A percentile compares a stretch with the other conserved stretches of the same genome.
phyloP scores from a whole-genome alignment of 1,140 invertebrate species.

The Lepidurus apus region DNA sequence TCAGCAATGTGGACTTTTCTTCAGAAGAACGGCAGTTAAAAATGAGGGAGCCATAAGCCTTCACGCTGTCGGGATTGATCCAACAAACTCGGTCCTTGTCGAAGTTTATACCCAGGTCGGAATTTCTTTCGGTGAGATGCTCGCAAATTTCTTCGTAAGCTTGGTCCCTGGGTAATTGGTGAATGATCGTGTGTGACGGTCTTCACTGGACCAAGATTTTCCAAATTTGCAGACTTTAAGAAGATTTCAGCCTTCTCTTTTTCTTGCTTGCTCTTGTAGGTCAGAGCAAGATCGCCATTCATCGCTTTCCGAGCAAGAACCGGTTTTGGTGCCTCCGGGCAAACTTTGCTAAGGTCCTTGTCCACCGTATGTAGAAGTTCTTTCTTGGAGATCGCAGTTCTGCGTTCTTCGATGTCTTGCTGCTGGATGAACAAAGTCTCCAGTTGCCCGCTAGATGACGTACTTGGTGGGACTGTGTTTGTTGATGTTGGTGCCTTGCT shows the following conservation, averaged over 20 bases:
- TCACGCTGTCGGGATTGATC: no score
- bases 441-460: not conserved
- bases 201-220: conserved; percentile 7
- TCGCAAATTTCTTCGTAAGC: not conserved
- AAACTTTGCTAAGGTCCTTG: no score
- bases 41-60: no score
- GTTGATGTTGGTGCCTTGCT: not conserved
- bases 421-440: not conserved
- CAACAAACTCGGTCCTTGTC: no score
- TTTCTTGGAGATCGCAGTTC: no score
- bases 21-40: not conserved
- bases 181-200: not conserved
- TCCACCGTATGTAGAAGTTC: no score
- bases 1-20: conserved; percentile 2
- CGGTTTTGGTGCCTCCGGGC: not conserved
- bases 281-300: conserved; percentile 23
- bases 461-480: not conserved
- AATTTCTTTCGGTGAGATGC: conserved; percentile 22
- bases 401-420: no score
- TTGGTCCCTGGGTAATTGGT: conserved; percentile 18
- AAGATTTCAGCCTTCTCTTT: conserved; percentile 3
- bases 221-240: not conserved
- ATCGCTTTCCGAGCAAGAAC: not conserved
- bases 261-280: not conserved
- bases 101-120: not conserved